phyloP scores from a whole-genome alignment of 1,140 invertebrate species.

The Phymastichus coffea region DNA sequence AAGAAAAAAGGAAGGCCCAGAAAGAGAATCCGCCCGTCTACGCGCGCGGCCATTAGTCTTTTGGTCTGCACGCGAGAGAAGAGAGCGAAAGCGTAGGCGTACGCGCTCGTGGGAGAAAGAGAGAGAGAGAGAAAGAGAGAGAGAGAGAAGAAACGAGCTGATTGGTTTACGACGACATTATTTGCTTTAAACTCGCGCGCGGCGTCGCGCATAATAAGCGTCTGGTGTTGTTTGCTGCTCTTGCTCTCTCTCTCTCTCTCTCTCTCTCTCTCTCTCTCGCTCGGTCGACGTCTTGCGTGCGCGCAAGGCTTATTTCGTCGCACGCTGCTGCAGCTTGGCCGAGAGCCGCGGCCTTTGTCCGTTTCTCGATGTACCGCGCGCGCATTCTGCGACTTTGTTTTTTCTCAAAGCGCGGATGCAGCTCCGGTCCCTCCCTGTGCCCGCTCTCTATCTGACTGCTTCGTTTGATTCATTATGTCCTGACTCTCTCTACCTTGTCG shows the following conservation, averaged over 20 bases:
- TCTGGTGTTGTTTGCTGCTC: constrained; percentile 15
- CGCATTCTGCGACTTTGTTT: too few relatives aligned
- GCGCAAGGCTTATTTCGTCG: neutral
- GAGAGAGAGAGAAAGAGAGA: neutral
- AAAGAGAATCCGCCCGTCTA: constrained; percentile 24
- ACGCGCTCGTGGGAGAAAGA: neutral
- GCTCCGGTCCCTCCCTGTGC: too few relatives aligned
- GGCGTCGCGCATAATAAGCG: constrained; percentile 42
- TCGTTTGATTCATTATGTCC: too few relatives aligned
- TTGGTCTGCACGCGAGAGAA: neutral
- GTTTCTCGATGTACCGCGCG: too few relatives aligned
- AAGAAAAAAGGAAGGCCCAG: neutral
- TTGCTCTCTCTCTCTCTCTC: constrained; percentile 20
- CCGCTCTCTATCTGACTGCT: too few relatives aligned
- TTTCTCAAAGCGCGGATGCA: too few relatives aligned
- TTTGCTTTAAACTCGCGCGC: constrained; percentile 39
- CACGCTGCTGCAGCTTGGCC: neutral
- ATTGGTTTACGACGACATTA: constrained; percentile 49
- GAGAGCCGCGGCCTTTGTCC: too few relatives aligned
- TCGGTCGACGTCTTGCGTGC: neutral
- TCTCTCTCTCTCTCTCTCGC: neutral
- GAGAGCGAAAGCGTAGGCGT: neutral
- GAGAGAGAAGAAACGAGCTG: constrained; percentile 23
- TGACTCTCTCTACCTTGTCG: too few relatives aligned
- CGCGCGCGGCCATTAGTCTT: constrained; percentile 37